Evolutionary conservation across 2,113 vertebrate species (phyloP), one percentile per base, ranked within the genome.

Genomic region (Larimichthys polyactis): DNA sequence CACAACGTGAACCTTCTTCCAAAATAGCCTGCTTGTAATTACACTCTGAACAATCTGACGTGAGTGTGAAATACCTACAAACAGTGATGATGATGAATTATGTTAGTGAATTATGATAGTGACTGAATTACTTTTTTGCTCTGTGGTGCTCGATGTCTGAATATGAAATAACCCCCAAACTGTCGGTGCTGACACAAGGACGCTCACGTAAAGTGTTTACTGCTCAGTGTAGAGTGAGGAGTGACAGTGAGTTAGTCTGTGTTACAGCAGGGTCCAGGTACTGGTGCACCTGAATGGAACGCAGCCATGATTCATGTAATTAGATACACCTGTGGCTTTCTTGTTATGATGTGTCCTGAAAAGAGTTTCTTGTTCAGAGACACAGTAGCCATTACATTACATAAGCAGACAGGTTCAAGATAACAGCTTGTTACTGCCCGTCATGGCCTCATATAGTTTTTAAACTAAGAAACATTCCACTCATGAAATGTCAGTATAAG

Each of bases 291-390:
- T 70, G 8, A 29, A 12, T 43, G 43, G 4, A 66, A 48, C 44
- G 17, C 29, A 71, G 32, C 43, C n/a, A 32, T 64, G 40, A 29
- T 57, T 27, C 11, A 19, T 77, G 16, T 66, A 59, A 74, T 62
- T 44, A 14, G 43, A 16, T 52, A 29, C 60, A 40, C 22, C 12
- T 14, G 0, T 29, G n/a, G 44, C 20, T 80, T 51, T 44, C 16
- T 24, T 36, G 17, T 14, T 20, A 4, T 36, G 20, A 44, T 5
- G 12, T 68, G 11, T 22, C 17, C 11, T 72, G 15, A 51, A 51
- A 71, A 71, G 22, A 49, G 36, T 55, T 40, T 48, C 1, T 51
- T 40, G 49, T 46, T 55, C 17, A 8, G 17, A 22, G 15, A 46
- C 46, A 5, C 11, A 10, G 22, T 24, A 52, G 46, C 15, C 27